Conservation (phyloP, 2,888 invertebrate species). For the Cerastoderma edule region DNA sequence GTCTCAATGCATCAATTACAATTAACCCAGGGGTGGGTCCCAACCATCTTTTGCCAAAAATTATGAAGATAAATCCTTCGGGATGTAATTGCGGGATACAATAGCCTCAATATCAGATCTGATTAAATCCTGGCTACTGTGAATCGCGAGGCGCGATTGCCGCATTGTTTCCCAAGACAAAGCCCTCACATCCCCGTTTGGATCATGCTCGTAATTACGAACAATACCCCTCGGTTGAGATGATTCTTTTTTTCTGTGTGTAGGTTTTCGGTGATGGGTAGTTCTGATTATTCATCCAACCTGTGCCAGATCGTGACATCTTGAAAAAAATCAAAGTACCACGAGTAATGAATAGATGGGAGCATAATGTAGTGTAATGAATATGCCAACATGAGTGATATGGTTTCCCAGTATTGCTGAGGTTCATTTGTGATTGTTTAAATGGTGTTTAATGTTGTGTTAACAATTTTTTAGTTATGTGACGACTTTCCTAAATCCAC, state of each 20-base stretch:
- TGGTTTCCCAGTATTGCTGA: too few relatives aligned
- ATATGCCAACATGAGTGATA: too few relatives aligned
- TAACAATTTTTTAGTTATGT: too few relatives aligned
- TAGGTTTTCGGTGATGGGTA: too few relatives aligned
- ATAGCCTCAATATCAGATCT: constrained; percentile 47
- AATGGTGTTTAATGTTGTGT: too few relatives aligned
- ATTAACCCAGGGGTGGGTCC: constrained; percentile 4
- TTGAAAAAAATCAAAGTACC: too few relatives aligned
- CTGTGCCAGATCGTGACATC: too few relatives aligned
- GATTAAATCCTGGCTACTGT: constrained; percentile 49
- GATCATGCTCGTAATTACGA: constrained; percentile 40
- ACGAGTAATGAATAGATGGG: too few relatives aligned
- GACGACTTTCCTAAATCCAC: too few relatives aligned
- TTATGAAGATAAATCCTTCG: constrained; percentile 13
- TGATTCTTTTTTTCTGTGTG: neutral
- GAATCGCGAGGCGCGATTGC: constrained; percentile 23
- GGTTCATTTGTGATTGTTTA: too few relatives aligned
- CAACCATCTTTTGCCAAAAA: constrained; percentile 48
- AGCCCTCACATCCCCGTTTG: constrained; percentile 47
- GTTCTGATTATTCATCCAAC: too few relatives aligned
- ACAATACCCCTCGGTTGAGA: constrained; percentile 31
- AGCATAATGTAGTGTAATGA: too few relatives aligned
- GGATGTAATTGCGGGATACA: constrained; percentile 47
- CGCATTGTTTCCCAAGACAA: constrained; percentile 34
- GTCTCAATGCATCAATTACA: constrained; percentile 5